Evolutionary conservation across 2,797 vertebrate species (phyloP).

Genomic region (Acipenser oxyrinchus): DNA sequence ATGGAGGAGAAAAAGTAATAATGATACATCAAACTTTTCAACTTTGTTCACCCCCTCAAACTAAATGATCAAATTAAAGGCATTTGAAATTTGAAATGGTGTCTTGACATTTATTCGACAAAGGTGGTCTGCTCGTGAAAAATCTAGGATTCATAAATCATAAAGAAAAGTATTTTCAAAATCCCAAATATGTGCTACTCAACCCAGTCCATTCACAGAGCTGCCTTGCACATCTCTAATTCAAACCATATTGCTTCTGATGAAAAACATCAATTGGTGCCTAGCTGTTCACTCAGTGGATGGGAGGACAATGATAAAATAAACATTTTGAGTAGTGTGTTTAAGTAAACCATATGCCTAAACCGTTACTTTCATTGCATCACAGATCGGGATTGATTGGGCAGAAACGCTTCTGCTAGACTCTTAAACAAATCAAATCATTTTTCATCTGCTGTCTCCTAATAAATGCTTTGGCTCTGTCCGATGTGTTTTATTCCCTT

Average conservation of each 20-base stretch:
- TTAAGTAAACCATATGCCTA: constrained; percentile 38
- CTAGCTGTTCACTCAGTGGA: not conserved
- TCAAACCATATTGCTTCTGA: constrained; percentile 44
- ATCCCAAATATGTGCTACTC: constrained; percentile 26
- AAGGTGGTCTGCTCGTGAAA: constrained; percentile 17
- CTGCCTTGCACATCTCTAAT: constrained; percentile 30
- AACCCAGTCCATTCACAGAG: constrained; percentile 23
- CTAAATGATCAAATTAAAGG: constrained; percentile 7
- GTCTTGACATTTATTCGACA: constrained; percentile 22
- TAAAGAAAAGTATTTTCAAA: constrained; percentile 23
- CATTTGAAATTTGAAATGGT: constrained; percentile 3
- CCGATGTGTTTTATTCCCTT: constrained; percentile 46
- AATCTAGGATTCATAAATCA: constrained; percentile 9
- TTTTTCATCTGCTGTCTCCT: constrained; percentile 42
- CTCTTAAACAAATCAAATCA: constrained; percentile 32
- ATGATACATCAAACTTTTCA: too few relatives aligned
- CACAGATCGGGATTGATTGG: constrained; percentile 32
- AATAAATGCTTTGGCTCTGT: constrained; percentile 28
- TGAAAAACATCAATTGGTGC: not conserved
- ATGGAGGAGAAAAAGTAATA: too few relatives aligned
- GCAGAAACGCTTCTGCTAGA: constrained; percentile 28
- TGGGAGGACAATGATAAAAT: not conserved
- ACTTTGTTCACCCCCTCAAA: not conserved
- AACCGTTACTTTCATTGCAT: constrained; percentile 46
- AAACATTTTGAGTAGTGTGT: not conserved